Evolutionary conservation across 2,888 invertebrate species (phyloP).

Genomic region (Drosophila flavopinicola): DNA sequence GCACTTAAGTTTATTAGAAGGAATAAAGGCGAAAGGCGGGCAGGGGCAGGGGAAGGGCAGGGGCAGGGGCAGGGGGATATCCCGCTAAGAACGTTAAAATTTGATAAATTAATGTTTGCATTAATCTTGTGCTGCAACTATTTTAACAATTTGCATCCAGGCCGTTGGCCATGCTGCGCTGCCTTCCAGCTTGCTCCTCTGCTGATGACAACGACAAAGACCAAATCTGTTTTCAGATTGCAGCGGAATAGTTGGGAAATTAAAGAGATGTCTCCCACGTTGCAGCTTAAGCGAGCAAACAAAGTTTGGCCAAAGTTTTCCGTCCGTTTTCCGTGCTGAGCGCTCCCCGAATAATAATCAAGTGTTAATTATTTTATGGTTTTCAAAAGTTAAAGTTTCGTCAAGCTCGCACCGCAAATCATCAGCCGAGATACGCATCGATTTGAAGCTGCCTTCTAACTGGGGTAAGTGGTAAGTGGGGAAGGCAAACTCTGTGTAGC

Average conservation of each 20-base stretch:
- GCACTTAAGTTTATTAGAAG: constrained; percentile 80
- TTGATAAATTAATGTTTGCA: constrained; percentile 69
- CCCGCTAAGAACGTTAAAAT: constrained; percentile 55
- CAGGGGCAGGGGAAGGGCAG: neutral
- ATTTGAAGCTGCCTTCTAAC: constrained; percentile 54
- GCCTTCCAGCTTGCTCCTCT: constrained; percentile 12
- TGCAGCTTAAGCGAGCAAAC: constrained; percentile 48
- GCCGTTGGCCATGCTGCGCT: constrained; percentile 12
- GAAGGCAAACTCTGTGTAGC: constrained; percentile 17
- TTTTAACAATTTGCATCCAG: constrained; percentile 71
- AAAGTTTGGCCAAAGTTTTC: constrained; percentile 50
- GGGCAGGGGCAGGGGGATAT: neutral
- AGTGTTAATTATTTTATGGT: constrained; percentile 85
- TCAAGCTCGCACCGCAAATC: constrained; percentile 71
- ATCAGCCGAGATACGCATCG: constrained; percentile 81
- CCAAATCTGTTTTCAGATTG: constrained; percentile 70
- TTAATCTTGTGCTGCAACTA: constrained; percentile 69
- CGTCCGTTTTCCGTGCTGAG: constrained; percentile 41
- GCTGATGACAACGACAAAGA: constrained; percentile 41
- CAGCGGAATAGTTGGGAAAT: constrained; percentile 66
- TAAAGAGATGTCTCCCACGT: constrained; percentile 70
- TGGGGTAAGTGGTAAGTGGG: constrained; percentile 15
- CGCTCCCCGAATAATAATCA: constrained; percentile 84
- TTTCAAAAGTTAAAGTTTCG: constrained; percentile 77
- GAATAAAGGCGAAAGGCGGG: constrained; percentile 46